phyloP scores from a whole-genome alignment of 2,113 vertebrate genomes.

The Planiliza haematocheilus region DNA sequence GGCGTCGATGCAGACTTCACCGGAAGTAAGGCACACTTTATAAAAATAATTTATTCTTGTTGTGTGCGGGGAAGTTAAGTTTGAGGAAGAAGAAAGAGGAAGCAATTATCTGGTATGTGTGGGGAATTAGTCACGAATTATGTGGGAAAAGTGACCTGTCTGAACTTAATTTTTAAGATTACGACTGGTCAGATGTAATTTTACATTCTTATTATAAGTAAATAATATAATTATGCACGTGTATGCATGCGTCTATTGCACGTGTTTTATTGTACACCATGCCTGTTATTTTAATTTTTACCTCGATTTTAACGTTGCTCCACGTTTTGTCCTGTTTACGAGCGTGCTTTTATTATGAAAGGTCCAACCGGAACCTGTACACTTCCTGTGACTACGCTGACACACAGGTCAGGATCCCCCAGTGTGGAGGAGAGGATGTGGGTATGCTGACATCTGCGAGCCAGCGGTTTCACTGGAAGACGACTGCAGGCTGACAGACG shows the following conservation, averaged over 20 bases:
- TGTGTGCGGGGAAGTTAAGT: not conserved
- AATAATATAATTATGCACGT: no score
- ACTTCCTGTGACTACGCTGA: not conserved
- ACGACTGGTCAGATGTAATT: no score
- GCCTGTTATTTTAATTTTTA: no score
- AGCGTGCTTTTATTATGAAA: conserved; percentile 57
- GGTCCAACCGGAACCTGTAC: not conserved
- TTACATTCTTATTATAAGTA: no score
- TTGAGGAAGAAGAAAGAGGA: not conserved
- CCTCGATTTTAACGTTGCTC: no score
- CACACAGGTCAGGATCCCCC: not conserved
- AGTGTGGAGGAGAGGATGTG: conserved; percentile 71
- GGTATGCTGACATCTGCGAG: conserved; percentile 77
- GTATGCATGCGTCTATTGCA: no score
- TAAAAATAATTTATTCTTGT: no score
- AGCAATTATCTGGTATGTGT: not conserved
- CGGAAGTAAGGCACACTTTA: conserved; percentile 20
- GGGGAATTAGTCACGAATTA: no score
- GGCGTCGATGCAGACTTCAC: not conserved
- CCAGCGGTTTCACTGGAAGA: conserved; percentile 60
- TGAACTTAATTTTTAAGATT: not conserved
- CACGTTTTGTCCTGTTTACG: no score
- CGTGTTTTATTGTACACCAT: no score
- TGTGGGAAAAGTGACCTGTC: not conserved
- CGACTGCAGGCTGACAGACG: conserved; percentile 38